Conservation (phyloP, 1,140 invertebrate genomes). For the Helicoverpa armigera region DNA sequence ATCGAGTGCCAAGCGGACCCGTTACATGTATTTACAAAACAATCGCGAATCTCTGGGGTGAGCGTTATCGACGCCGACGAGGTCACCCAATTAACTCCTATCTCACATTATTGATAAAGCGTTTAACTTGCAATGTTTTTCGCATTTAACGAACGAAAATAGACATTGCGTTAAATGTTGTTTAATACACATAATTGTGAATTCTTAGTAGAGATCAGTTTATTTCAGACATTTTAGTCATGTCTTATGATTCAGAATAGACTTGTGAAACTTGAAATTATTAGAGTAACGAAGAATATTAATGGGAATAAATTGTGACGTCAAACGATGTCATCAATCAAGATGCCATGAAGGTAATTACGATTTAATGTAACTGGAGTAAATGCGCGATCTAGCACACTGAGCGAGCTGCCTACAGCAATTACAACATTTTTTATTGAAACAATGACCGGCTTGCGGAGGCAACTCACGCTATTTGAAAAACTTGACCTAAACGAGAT, state of each 20-base stretch:
- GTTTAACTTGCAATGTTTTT: slow-evolving; percentile 52
- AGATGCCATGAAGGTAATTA: slow-evolving; percentile 5
- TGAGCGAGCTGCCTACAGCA: neutral
- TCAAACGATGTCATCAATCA: slow-evolving; percentile 35
- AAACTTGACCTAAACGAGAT: neutral
- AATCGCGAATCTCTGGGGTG: slow-evolving; percentile 40
- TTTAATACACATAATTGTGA: neutral
- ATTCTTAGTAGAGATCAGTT: neutral
- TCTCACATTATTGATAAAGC: slow-evolving; percentile 39
- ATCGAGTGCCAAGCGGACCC: slow-evolving; percentile 40
- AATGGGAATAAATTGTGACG: slow-evolving; percentile 2
- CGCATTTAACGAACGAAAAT: slow-evolving; percentile 38
- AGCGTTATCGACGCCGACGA: slow-evolving; percentile 34
- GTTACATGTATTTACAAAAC: slow-evolving; percentile 46
- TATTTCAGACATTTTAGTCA: neutral
- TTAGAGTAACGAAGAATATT: neutral
- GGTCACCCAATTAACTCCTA: slow-evolving; percentile 51
- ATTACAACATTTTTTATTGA: slow-evolving; percentile 10
- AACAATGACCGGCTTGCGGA: neutral
- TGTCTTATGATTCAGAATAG: neutral
- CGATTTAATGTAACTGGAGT: neutral
- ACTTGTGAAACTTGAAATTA: neutral
- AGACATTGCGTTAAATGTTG: slow-evolving; percentile 9
- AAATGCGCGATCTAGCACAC: slow-evolving; percentile 40
- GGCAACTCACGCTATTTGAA: slow-evolving; percentile 1